Conservation (phyloP, 37 sponge, comb jelly and placozoan species). For the Petrosia ficiformis region DNA sequence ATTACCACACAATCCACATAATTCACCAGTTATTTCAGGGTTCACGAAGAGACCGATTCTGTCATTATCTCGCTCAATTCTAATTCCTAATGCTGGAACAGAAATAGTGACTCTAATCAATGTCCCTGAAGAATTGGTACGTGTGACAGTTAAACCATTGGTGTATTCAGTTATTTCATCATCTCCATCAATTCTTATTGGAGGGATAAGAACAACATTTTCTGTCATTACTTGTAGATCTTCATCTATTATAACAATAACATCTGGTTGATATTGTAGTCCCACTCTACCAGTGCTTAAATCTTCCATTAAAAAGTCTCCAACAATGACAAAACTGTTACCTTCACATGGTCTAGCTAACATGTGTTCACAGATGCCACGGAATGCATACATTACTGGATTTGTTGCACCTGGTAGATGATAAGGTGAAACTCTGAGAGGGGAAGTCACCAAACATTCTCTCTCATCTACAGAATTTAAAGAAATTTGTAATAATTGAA, state of each 20-base stretch:
- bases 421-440: constrained; percentile 18
- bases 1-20: constrained; percentile 49
- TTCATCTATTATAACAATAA: constrained; percentile 19
- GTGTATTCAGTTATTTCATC: neutral
- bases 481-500: too few species aligned
- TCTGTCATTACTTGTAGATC: neutral
- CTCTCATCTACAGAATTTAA: neutral
- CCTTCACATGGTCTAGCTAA: constrained; percentile 20
- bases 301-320: constrained; percentile 22
- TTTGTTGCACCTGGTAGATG: neutral
- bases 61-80: neutral
- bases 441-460: constrained; percentile 16
- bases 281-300: constrained; percentile 42
- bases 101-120: neutral
- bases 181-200: too few species aligned
- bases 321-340: constrained; percentile 22
- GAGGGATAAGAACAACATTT: neutral
- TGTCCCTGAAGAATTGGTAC: too few species aligned
- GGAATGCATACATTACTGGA: constrained; percentile 13
- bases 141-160: neutral
- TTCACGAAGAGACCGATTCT: neutral
- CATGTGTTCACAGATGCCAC: constrained; percentile 44
- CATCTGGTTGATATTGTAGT: neutral
- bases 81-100: neutral
- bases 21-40: neutral